These are phyloP conservation scores for Tribolium freemani DNA, from an alignment of 2,888 invertebrate genomes.

Conservation along the genomic window DNA sequence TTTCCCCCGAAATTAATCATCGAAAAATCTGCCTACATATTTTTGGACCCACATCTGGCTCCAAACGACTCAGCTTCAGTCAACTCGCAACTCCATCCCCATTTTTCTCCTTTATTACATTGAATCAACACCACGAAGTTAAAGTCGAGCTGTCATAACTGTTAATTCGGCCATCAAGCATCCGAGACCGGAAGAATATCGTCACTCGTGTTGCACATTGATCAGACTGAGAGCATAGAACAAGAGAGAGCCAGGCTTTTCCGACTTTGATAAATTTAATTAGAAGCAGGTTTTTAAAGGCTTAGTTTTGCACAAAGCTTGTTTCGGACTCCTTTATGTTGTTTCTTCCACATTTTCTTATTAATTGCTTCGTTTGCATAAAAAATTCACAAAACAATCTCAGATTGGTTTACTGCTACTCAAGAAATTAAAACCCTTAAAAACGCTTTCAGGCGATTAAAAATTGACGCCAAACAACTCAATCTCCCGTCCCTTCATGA, in stretches of 20 bases:
- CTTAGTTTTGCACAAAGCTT: not conserved
- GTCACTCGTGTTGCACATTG: slow-evolving; percentile 9
- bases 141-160: slow-evolving; percentile 1
- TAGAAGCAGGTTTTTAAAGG: not conserved
- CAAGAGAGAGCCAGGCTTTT: too few relatives aligned
- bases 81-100: slow-evolving; percentile 9
- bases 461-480: slow-evolving; percentile 6
- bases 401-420: slow-evolving; percentile 13
- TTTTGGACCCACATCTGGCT: slow-evolving; percentile 14
- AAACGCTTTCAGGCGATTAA: slow-evolving; percentile 14
- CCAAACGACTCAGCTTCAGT: not conserved
- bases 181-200: not conserved
- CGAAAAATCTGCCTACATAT: slow-evolving; percentile 5
- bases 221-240: too few relatives aligned
- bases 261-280: not conserved
- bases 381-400: slow-evolving; percentile 23
- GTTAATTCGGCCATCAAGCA: slow-evolving; percentile 15
- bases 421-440: not conserved
- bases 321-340: not conserved
- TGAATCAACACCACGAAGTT: slow-evolving; percentile 8
- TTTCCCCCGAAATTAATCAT: slow-evolving; percentile 10
- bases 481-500: not conserved
- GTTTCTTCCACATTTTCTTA: slow-evolving; percentile 4
- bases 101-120: slow-evolving; percentile 7
- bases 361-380: slow-evolving; percentile 22